Evolutionary conservation across 2,888 invertebrate species (phyloP).

Genomic region (Melipona bicolor): DNA sequence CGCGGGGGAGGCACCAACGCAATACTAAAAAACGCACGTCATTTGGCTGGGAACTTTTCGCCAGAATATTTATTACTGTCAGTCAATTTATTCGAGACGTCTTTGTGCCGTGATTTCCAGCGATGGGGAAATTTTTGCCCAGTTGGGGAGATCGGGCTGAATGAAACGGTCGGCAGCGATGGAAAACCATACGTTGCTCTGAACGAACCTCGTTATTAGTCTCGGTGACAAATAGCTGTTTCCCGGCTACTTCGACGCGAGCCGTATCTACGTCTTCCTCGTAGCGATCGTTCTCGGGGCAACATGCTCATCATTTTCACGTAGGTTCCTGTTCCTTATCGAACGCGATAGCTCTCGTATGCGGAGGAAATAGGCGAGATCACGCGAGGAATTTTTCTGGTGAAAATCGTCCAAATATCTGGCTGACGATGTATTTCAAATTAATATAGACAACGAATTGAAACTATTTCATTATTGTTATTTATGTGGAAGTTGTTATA

Average conservation of each 20-base stretch:
- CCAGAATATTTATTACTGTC: slow-evolving; percentile 3
- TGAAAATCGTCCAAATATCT: not conserved
- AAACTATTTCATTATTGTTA: too few species aligned
- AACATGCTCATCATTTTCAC: slow-evolving; percentile 55
- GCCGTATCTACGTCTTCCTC: not conserved
- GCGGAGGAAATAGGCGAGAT: slow-evolving; percentile 27
- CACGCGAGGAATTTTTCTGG: slow-evolving; percentile 20
- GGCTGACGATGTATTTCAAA: not conserved
- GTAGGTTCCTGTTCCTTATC: slow-evolving; percentile 29
- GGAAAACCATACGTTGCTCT: slow-evolving; percentile 52
- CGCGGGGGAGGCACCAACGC: not conserved
- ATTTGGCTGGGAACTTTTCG: not conserved
- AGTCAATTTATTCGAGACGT: slow-evolving; percentile 24
- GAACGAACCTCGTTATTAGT: slow-evolving; percentile 64
- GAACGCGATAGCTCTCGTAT: slow-evolving; percentile 1
- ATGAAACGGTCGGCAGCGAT: slow-evolving; percentile 39
- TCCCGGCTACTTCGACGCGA: slow-evolving; percentile 54
- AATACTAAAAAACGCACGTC: not conserved
- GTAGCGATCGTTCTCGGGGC: not conserved
- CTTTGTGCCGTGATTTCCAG: slow-evolving; percentile 33
- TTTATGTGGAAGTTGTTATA: too few species aligned
- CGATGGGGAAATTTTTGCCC: slow-evolving; percentile 48
- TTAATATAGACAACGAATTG: not conserved
- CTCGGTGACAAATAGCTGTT: slow-evolving; percentile 69
- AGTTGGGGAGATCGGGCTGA: slow-evolving; percentile 36